A percentile compares a stretch with the other conserved stretches of the same genome.
Conservation (phyloP, 2,797 vertebrate species). For the Gadopsis bispinosus region DNA sequence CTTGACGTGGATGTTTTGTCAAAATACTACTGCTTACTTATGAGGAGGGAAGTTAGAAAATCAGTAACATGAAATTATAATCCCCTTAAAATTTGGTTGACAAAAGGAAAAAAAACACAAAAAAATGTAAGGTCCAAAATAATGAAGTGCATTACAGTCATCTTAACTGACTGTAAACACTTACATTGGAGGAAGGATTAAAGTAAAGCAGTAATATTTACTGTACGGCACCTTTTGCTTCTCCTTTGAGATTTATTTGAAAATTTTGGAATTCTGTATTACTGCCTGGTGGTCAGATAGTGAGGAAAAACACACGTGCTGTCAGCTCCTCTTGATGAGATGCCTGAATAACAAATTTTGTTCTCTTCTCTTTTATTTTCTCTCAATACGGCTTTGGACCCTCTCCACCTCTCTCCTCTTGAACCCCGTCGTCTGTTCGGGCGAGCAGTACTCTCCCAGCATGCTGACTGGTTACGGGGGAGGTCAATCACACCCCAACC, state of each 20-base stretch:
- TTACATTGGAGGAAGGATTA: background rate
- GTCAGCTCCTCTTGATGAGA: background rate
- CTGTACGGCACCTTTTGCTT: background rate
- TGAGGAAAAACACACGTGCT: conserved; percentile 2
- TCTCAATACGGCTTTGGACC: conserved; percentile 58
- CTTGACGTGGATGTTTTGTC: background rate
- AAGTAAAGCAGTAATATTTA: background rate
- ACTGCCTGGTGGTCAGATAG: conserved; percentile 30
- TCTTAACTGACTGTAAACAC: background rate
- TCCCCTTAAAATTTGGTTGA: background rate
- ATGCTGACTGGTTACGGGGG: conserved; percentile 89
- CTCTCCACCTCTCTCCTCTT: conserved; percentile 31
- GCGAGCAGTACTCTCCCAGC: conserved; percentile 89
- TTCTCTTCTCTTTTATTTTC: conserved; percentile 45
- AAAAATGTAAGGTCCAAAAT: background rate
- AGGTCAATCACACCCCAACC: conserved; percentile 87
- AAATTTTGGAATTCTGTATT: background rate
- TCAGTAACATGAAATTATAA: background rate
- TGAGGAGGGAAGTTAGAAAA: background rate
- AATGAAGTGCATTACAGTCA: background rate
- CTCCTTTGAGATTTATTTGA: conserved; percentile 2
- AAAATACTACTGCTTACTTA: background rate
- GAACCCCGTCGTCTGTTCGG: conserved; percentile 47
- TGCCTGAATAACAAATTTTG: conserved; percentile 57
- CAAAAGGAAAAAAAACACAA: no score